Conservation (phyloP, 2,113 vertebrate species). For the Archocentrus centrarchus region DNA sequence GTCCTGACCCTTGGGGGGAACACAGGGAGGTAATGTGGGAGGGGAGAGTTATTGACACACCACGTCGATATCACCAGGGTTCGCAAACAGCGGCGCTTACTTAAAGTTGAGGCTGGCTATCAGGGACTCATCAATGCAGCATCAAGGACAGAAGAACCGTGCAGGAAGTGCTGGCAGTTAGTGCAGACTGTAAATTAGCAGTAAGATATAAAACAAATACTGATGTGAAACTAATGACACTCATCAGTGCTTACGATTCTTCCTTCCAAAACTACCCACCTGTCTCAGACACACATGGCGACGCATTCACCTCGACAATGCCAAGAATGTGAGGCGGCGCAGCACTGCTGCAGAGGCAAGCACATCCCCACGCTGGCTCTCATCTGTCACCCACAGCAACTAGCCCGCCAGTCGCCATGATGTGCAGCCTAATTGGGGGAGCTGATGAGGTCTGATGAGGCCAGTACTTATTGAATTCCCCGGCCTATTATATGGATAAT, state of each 20-base stretch:
- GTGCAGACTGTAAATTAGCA: constrained; percentile 1
- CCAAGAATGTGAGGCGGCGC: constrained; percentile 23
- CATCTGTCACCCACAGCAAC: constrained; percentile 74
- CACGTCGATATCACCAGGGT: constrained; percentile 52
- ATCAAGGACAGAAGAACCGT: constrained; percentile 35
- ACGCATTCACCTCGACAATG: constrained; percentile 1
- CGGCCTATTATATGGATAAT: constrained; percentile 74
- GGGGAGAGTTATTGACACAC: constrained; percentile 59
- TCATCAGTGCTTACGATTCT: constrained; percentile 18
- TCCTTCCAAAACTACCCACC: constrained; percentile 10
- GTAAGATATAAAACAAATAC: constrained; percentile 1
- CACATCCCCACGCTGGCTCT: constrained; percentile 21
- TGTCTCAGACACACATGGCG: not conserved
- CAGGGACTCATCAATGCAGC: constrained; percentile 22
- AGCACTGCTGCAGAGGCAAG: constrained; percentile 17
- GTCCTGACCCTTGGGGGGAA: constrained; percentile 64
- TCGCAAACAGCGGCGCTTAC: constrained; percentile 24
- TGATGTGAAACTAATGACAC: constrained; percentile 25
- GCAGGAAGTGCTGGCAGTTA: not conserved
- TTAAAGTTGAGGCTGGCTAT: constrained; percentile 20
- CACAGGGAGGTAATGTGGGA: constrained; percentile 52
- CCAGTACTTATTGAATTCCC: constrained; percentile 77
- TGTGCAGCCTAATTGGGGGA: constrained; percentile 70
- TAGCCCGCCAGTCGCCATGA: constrained; percentile 65
- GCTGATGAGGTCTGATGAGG: constrained; percentile 79